Evolutionary conservation across 1,140 invertebrate genomes (phyloP), one percentile per base, ranked within the genome.

Genomic region (Drosophila virilis): DNA sequence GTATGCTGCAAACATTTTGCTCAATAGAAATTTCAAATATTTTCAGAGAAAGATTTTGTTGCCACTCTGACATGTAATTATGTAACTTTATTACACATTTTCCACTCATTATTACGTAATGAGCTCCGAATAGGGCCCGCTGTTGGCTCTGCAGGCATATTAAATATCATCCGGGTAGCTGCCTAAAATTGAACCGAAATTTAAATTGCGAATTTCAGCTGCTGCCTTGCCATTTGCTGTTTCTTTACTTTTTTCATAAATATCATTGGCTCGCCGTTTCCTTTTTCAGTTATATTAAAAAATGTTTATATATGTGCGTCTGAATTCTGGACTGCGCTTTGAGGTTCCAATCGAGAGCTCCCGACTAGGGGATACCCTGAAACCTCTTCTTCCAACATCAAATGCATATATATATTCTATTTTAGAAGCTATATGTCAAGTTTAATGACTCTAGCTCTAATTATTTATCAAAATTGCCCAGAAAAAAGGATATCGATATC

Each of bases 241-340:
- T 55, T 40, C 57, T 57, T 69, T 62, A 48, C 10, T 45, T 32
- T 17, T 12, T 8, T 9, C 33, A 46, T 54, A 38, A 55, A 70
- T 70, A 65, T 37, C 52, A 45, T 38, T 58, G 59, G 37, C 69
- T 58, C 55, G 28, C 38, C 17, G 43, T 59, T 58, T 68, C 45
- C 13, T 15, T 65, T 46, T 33, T 35, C 35, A 46, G 80, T 60
- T 54, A 48, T 74, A 83, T 78, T 81, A 77, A 82, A 83, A 82
- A 75, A 81, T 64, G 43, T 54, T 52, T 70, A 45, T 64, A 46
- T 62, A 65, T 51, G 58, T 67, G 13, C 17, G 12, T 7, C 17
- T 55, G 35, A 28, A 9, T 42, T 22, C 12, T 15, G 38, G 38
- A 15, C 52, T 51, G 32, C 13, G 51, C 28, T 68, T 28, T 12